Base-by-base conservation (phyloP, 1,140 invertebrate species). In the Drosophila sturtevanti region DNA sequence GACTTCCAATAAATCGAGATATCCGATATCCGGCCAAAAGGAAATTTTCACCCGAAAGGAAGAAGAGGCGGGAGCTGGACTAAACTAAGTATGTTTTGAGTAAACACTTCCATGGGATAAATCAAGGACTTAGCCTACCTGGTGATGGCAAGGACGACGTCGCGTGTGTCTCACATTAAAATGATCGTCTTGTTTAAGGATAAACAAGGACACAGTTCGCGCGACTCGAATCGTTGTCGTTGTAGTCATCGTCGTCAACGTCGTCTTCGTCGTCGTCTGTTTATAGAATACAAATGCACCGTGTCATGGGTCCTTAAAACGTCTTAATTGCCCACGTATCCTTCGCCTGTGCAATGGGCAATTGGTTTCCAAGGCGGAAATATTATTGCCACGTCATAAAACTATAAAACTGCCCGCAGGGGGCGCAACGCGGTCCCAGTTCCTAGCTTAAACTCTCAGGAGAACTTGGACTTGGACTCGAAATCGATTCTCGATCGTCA, bases 311-410 rank as follows among this genome's bases (percentile, higher is more conserved):
- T 89, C 80, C 77, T 89, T 89, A 89, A 48, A 74, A 80, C 64
- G 58, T 85, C 85, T 89, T 89, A 89, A 89, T 89, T 89, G 85
- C 81, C 67, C 73, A 76, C 84, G 68, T 89, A 89, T 89, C 84
- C 84, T 89, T 89, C 85, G 77, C 54, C 54, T 31, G 74, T 48
- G 11, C 63, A 66, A 79, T 56, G 77, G 63, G 80, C 81, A 81
- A 85, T 85, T 80, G 81, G 78, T 84, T 90, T 85, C 89, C 84
- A 81, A 82, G 72, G 81, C 69, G 75, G 89, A 86, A 90, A 89
- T 90, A 90, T 90, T 90, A 90, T 90, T 90, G 89, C 77, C 82
- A 81, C 70, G 79, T 90, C 84, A 68, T 90, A 90, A 90, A 90
- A 90, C 69, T 90, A 90, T 90, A 90, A 90, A 90, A 89, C 75